phyloP scores from a whole-genome alignment of 2,888 invertebrate genomes.

The Caenorhabditis wallacei region DNA sequence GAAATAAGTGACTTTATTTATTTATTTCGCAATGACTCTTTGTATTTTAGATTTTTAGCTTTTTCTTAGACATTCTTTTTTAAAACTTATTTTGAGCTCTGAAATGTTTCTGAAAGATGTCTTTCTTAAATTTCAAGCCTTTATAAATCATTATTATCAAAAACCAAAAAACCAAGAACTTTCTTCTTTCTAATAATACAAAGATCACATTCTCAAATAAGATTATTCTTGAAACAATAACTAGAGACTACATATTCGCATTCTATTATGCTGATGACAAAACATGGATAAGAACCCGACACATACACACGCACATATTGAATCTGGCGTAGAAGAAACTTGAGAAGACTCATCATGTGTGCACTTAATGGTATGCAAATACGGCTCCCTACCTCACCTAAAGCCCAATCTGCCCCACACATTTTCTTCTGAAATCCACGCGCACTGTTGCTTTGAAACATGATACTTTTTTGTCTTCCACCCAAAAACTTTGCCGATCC shows the following conservation, averaged over 20 bases:
- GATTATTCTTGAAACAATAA: constrained; percentile 28
- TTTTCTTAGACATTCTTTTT: no score
- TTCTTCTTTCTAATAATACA: background rate
- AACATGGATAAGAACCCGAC: constrained; percentile 37
- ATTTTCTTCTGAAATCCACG: constrained; percentile 64
- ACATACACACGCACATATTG: constrained; percentile 32
- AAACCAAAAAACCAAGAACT: no score
- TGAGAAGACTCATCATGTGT: constrained; percentile 57
- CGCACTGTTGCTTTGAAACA: constrained; percentile 58
- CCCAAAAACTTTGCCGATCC: constrained; percentile 59
- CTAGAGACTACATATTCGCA: constrained; percentile 16
- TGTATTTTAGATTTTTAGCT: no score
- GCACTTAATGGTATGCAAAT: constrained; percentile 65
- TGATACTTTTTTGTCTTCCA: constrained; percentile 57
- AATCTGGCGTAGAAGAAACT: constrained; percentile 45
- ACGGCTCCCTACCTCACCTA: constrained; percentile 41
- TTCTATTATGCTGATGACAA: constrained; percentile 23
- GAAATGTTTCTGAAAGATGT: no score
- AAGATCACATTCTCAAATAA: constrained; percentile 3
- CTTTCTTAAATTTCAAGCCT: no score
- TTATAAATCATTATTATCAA: no score
- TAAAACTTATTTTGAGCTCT: no score
- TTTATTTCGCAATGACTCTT: no score
- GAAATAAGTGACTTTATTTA: background rate
- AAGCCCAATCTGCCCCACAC: constrained; percentile 54